A percentile compares a stretch with the other conserved stretches of the same genome.
These are phyloP conservation scores for Rhinopomastus cyanomelas DNA, from an alignment of 2,113 vertebrate genomes.

Conservation along the genomic window DNA sequence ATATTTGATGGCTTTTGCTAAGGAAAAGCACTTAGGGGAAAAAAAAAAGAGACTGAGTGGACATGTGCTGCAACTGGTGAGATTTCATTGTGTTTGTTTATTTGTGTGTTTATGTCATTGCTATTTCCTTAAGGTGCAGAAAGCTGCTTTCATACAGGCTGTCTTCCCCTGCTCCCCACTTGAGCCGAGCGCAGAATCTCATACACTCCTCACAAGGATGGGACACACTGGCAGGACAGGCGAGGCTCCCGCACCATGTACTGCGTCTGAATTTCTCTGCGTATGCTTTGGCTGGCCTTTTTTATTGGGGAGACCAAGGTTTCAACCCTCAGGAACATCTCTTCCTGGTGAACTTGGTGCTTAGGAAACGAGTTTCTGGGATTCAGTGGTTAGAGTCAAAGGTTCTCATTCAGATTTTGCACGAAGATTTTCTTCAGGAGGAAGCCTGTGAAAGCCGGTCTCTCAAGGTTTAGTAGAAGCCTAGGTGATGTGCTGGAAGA, in stretches of 20 bases:
- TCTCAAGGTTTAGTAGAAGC: not conserved
- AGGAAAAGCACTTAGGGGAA: conserved; percentile 68
- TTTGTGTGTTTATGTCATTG: conserved; percentile 4
- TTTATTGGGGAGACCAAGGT: too few species aligned
- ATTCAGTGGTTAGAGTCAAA: fast-evolving
- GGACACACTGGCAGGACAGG: not conserved
- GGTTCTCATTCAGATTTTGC: not conserved
- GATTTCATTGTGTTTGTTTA: conserved; percentile 59
- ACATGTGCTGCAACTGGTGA: conserved; percentile 51
- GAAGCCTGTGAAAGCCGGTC: not conserved
- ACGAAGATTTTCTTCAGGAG: not conserved
- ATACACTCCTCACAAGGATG: fast-evolving
- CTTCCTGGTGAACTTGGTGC: not conserved
- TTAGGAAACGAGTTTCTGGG: not conserved
- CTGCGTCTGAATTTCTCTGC: not conserved
- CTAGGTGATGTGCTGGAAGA: not conserved
- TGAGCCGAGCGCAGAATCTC: not conserved
- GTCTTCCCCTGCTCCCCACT: fast-evolving
- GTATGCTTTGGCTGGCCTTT: not conserved
- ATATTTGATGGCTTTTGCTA: conserved; percentile 73
- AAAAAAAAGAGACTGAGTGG: conserved; percentile 34
- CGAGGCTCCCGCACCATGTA: too few species aligned
- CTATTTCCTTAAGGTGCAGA: not conserved
- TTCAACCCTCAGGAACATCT: fast-evolving
- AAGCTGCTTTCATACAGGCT: not conserved